Conservation (phyloP, 2,113 vertebrate genomes). For the Tenrec ecaudatus region DNA sequence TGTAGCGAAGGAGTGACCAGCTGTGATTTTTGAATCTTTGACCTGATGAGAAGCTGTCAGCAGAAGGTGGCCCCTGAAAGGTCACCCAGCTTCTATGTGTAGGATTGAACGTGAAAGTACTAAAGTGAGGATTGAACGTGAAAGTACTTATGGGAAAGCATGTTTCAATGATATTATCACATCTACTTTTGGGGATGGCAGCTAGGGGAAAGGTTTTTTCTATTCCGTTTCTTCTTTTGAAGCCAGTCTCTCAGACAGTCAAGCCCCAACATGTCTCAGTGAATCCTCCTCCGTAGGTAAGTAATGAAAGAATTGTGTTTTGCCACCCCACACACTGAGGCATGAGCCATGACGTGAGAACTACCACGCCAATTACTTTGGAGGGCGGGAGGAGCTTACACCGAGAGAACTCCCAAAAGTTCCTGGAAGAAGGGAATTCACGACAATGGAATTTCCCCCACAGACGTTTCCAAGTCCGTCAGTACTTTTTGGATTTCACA, state of each 20-base stretch:
- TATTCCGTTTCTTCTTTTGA: slow-evolving; percentile 35
- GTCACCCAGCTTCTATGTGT: background rate
- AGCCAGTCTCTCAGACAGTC: slow-evolving; percentile 15
- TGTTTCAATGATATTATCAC: background rate
- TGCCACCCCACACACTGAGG: background rate
- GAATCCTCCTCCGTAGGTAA: background rate
- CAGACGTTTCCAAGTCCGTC: no score
- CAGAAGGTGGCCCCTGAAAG: background rate
- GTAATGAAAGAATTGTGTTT: background rate
- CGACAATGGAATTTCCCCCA: no score
- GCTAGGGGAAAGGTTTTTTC: background rate
- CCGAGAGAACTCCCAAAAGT: no score
- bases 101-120: background rate
- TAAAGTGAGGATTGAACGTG: background rate
- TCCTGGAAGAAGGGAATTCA: no score
- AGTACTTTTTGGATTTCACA: background rate
- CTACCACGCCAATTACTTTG: background rate
- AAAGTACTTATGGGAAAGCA: background rate
- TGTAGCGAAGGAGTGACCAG: background rate
- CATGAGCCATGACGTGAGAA: background rate
- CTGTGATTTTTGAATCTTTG: background rate
- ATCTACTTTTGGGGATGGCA: background rate
- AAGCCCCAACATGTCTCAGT: background rate
- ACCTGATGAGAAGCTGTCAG: background rate
- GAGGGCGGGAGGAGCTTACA: no score